Base-by-base conservation (phyloP, 2,797 vertebrate species). In the Danio choprae region DNA sequence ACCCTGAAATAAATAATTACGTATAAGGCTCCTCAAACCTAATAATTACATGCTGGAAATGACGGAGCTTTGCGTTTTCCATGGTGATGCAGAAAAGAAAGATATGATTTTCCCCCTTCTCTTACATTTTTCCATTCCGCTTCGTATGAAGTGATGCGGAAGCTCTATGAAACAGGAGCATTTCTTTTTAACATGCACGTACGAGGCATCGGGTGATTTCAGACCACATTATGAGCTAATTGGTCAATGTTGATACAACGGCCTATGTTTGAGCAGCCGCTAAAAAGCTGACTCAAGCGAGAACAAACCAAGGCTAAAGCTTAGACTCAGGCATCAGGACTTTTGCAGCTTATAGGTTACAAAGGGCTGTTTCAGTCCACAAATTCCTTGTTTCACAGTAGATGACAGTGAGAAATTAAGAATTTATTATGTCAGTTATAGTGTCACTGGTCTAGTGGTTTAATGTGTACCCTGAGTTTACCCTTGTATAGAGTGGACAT, bases 11-110 rank as follows among this genome's bases (percentile, higher is more conserved):
- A 91, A 89, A 92, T 90, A 90, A 91, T 91, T 90, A 83, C 79
- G 43, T 79, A 85, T 85, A 86, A 90, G 86, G 81, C 86, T 91
- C 6, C 53, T 73, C 83, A 90, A 91, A 93, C 87, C 91, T 93
- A 90, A 92, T 93, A 93, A 93, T 93, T 93, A 93, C 90, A 90
- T 84, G 84, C 84, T 88, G 86, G 91, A 93, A 91, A 92, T 89
- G 88, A 87, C 74, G 88, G 88, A 89, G 84, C 51, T 86, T 87
- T 90, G 87, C 87, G 85, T 92, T 94, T 94, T 93, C 92, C 94
- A 81, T 81, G 77, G 71, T 87, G 84, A 86, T 87, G 84, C 87
- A 82, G 74, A 89, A 80, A 68, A 84, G 68, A 64, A 72, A 87
- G 79, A 84, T 81, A 83, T 59, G 46, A 80, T 83, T 87, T 81